Conservation (phyloP, 2,888 invertebrate species). For the Salticus scenicus region DNA sequence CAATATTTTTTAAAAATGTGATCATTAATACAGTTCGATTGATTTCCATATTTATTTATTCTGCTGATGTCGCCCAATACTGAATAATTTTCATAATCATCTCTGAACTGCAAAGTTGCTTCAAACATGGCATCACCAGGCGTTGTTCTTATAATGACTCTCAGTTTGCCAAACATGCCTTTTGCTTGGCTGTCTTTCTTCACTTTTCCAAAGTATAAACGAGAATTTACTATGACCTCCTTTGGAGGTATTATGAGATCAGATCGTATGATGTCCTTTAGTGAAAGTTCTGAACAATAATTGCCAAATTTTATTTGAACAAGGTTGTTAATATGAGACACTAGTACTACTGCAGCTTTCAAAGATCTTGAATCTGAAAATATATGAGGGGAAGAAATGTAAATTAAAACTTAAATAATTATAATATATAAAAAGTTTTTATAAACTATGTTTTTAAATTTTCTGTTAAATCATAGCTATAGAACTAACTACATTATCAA, state of each 20-base stretch:
- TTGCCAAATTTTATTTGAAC: neutral
- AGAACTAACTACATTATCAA: too few species aligned
- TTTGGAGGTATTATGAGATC: conserved; percentile 30
- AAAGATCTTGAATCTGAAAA: conserved; percentile 43
- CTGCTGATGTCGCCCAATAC: conserved; percentile 79
- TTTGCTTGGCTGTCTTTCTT: conserved; percentile 35
- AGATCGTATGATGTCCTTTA: conserved; percentile 28
- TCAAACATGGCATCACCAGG: conserved; percentile 87
- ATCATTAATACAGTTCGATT: conserved; percentile 75
- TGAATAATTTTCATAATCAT: conserved; percentile 13
- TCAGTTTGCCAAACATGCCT: conserved; percentile 41
- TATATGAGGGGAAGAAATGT: too few species aligned
- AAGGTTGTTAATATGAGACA: conserved; percentile 26
- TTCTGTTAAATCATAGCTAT: too few species aligned
- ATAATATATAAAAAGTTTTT: too few species aligned
- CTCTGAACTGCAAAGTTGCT: conserved; percentile 81
- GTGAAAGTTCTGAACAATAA: conserved; percentile 25
- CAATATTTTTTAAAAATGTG: conserved; percentile 58
- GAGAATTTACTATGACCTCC: conserved; percentile 49
- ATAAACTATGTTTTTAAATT: too few species aligned
- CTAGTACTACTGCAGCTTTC: conserved; percentile 19
- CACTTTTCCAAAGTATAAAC: conserved; percentile 36
- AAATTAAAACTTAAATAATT: too few species aligned
- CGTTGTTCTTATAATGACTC: conserved; percentile 80
- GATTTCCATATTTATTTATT: conserved; percentile 76